Evolutionary conservation across 2,113 vertebrate genomes (phyloP).

Genomic region (Sporophila hypoxantha): DNA sequence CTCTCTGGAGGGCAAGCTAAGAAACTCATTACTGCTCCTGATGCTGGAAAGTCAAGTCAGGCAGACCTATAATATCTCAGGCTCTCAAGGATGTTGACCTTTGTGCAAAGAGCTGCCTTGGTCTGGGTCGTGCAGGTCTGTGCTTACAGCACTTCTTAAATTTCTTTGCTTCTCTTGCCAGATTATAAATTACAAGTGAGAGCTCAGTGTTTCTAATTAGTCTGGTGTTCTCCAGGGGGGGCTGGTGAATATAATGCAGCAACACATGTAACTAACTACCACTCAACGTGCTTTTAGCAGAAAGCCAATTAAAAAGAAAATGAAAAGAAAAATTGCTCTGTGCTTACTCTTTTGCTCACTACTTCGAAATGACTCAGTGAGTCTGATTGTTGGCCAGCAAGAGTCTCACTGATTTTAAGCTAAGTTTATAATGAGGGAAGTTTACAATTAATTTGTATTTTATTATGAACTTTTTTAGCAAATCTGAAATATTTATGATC

Average conservation of each 20-base stretch:
- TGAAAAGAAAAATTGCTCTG: not conserved
- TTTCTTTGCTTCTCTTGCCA: conserved; percentile 16
- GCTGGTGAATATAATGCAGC: not conserved
- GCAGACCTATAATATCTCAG: not conserved
- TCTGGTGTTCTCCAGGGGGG: not conserved
- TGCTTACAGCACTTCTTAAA: not conserved
- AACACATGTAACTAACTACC: conserved; percentile 1
- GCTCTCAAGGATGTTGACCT: not conserved
- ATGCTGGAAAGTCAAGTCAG: not conserved
- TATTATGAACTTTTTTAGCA: not conserved
- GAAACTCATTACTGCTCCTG: conserved; percentile 49
- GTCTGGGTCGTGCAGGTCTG: not conserved
- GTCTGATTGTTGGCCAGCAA: not conserved
- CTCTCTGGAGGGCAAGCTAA: conserved; percentile 15
- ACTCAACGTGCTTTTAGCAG: not conserved
- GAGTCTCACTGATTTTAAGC: not conserved
- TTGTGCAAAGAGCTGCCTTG: not conserved
- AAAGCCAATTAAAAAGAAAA: conserved; percentile 22
- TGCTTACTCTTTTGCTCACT: not conserved
- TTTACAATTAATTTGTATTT: not conserved
- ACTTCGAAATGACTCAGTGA: not conserved
- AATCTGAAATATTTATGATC: not conserved
- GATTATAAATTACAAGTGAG: conserved; percentile 42
- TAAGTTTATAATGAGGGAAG: not conserved
- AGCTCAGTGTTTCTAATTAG: conserved; percentile 47